phyloP scores from a whole-genome alignment of 1,140 invertebrate species.

The Armadillidium nasatum region DNA sequence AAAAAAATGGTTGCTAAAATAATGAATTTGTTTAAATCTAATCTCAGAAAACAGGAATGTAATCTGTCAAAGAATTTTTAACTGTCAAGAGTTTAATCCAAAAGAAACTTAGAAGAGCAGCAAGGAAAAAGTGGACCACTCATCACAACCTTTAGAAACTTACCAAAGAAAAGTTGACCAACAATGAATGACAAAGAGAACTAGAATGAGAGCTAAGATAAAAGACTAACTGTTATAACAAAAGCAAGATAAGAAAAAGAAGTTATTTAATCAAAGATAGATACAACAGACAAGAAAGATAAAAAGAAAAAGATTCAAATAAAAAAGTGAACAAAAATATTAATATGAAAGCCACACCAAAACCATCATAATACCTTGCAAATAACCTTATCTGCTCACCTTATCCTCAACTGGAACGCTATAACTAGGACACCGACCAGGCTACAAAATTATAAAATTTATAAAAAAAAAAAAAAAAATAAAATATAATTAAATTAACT shows the following conservation, averaged over 20 bases:
- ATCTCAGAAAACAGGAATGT: too few relatives aligned
- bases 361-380: not conserved
- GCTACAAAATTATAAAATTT: constrained; percentile 36
- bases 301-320: not conserved
- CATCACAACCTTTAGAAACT: too few relatives aligned
- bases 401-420: constrained; percentile 23
- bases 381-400: constrained; percentile 27
- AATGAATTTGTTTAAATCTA: too few relatives aligned
- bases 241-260: constrained; percentile 4
- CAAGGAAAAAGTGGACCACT: too few relatives aligned
- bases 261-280: not conserved
- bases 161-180: too few relatives aligned
- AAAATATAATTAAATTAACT: constrained; percentile 27
- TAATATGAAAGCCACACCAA: not conserved
- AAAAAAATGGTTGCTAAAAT: too few relatives aligned
- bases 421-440: constrained; percentile 36
- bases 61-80: too few relatives aligned
- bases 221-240: too few relatives aligned
- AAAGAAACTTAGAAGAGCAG: too few relatives aligned
- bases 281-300: not conserved
- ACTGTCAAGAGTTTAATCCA: too few relatives aligned
- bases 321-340: not conserved
- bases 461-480: constrained; percentile 28
- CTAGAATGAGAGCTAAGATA: too few relatives aligned
- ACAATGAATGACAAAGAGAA: too few relatives aligned